These are phyloP conservation scores for Ramphastos sulfuratus DNA, from an alignment of 2,113 vertebrate species.

Conservation along the genomic window DNA sequence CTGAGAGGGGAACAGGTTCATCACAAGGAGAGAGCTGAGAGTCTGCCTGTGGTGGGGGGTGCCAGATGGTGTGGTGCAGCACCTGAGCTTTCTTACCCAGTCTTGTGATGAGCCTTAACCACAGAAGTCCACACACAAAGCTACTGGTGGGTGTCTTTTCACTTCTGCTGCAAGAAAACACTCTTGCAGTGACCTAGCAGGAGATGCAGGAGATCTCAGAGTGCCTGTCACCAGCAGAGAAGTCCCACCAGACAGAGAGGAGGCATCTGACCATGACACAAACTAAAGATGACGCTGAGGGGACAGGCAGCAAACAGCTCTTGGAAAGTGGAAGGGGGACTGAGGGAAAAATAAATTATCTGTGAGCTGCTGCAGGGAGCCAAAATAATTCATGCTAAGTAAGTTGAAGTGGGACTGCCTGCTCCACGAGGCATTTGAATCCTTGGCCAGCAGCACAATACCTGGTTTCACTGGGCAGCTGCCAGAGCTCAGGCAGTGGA, in stretches of 20 bases:
- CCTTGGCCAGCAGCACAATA: not conserved
- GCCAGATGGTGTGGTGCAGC: not conserved
- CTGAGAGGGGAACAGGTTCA: not conserved
- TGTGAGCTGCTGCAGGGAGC: not conserved
- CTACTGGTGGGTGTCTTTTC: not conserved
- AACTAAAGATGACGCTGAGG: not conserved
- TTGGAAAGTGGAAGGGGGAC: not conserved
- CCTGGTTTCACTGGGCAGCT: not conserved
- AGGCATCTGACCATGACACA: not conserved
- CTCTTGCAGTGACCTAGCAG: not conserved
- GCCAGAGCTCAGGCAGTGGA: not conserved
- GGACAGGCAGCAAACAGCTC: not conserved
- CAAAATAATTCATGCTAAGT: not conserved
- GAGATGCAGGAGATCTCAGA: not conserved
- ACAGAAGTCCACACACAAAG: fast-evolving
- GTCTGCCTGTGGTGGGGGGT: not conserved
- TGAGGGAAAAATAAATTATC: not conserved
- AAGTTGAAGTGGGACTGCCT: not conserved
- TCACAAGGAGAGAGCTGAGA: not conserved
- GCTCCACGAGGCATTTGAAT: not conserved
- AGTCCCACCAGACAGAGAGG: not conserved
- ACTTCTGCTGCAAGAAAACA: not conserved
- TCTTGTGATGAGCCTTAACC: not conserved
- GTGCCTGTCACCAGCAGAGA: fast-evolving
- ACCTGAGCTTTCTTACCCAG: not conserved